Evolutionary conservation across 2,113 vertebrate species (phyloP), one percentile per base, ranked within the genome.

Genomic region (Tautogolabrus adspersus): DNA sequence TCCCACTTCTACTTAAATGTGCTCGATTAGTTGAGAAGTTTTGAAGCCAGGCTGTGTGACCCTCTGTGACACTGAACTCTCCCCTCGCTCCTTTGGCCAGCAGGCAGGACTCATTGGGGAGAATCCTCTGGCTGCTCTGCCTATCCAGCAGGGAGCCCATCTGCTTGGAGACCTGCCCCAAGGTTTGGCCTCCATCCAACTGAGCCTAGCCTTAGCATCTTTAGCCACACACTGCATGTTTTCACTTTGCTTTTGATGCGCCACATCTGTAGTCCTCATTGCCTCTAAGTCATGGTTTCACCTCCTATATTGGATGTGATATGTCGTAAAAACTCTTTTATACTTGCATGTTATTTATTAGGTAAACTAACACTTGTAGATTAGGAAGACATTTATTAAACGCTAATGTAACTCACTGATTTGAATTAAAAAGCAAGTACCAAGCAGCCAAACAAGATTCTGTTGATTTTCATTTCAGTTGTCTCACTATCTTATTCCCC

Each of bases 91-190:
- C 66, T 69, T 74, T 77, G 80, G 62, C 65, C 89, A 90, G 90
- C 96, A 98, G 91, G 94, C 96, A 2, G 96, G 96, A 68, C 95
- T 98, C 83, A 91, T 97, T 46, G 95, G 95, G 66, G 97, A 98
- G 52, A 96, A 94, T 59, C 96, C 96, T 54, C 82, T 97, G 92
- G 81, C 94, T 65, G 66, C 93, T 51, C 79, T 95, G 65, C 85
- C 94, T 13, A 87, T 94, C 47, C 95, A 95, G 83, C 91, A 94
- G 70, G 91, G 93, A 40, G 70, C 87, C 83, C 94, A 94, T 84
- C 90, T 96, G 85, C 92, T 90, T 47, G 93, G 90, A 72, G 95
- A 95, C 44, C 90, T 93, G 49, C 87, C 93, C 87, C 94, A 85
- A 92, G 95, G 93, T 96, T 93, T 75, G 68, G 47, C 73, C 72